Conservation (phyloP, 2,888 invertebrate species). For the Sussaba pulchella region DNA sequence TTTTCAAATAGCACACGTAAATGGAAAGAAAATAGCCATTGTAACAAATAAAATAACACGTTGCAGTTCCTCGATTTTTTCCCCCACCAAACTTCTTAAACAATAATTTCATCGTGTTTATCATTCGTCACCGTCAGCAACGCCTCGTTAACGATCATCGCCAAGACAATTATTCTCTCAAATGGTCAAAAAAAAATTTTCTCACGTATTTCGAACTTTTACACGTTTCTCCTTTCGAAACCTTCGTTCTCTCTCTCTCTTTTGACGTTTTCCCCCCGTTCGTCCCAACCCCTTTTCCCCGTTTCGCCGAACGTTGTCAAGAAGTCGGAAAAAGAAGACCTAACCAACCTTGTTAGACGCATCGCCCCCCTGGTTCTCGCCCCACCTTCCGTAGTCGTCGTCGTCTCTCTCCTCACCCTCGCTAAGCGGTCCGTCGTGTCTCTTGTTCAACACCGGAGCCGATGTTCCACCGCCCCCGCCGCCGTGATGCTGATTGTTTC, state of each 20-base stretch:
- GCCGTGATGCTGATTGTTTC: constrained; percentile 71
- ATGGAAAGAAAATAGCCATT: background rate
- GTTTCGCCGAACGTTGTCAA: background rate
- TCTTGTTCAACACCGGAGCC: constrained; percentile 78
- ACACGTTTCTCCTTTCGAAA: background rate
- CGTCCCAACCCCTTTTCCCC: background rate
- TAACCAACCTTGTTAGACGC: constrained; percentile 81
- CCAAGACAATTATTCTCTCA: no score
- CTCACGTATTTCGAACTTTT: no score
- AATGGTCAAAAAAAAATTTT: no score
- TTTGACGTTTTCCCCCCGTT: no score
- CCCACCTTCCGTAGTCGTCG: constrained; percentile 83
- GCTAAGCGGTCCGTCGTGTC: constrained; percentile 86
- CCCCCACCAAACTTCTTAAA: no score
- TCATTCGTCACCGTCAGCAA: background rate
- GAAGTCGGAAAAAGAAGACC: constrained; percentile 68
- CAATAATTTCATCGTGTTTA: background rate
- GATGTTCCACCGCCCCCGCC: constrained; percentile 47
- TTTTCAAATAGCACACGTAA: no score
- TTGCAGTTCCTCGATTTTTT: constrained; percentile 32
- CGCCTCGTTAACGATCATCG: no score
- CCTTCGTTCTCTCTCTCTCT: background rate
- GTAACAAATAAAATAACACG: constrained; percentile 13
- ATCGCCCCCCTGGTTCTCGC: constrained; percentile 76
- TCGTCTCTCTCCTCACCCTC: constrained; percentile 87